Evolutionary conservation across 2,113 vertebrate species (phyloP), one percentile per base, ranked within the genome.

Genomic region (Coryphaenoides rupestris): DNA sequence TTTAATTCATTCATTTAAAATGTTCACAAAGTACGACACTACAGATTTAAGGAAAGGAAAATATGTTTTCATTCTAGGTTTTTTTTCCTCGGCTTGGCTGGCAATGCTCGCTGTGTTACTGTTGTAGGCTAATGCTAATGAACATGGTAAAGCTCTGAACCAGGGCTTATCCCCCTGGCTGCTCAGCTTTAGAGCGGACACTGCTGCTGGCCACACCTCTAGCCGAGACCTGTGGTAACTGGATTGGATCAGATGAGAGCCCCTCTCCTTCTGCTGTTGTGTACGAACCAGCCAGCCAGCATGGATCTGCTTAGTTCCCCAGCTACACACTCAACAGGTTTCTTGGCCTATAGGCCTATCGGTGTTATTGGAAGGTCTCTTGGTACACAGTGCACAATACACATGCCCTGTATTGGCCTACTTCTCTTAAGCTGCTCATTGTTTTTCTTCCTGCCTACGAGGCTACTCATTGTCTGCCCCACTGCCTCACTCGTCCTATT

Each of bases 261-360:
- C 68, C 40, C 46, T 12, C 19, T 68, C 23, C 21, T 53, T 65
- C 62, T 45, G 21, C 26, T 63, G 4, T 46, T 40, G n/a, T 47
- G 21, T 58, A 17, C n/a, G n/a, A 24, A 58, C 5, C 23, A 26
- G 3, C 13, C 24, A 21, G 55, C 22, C 62, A 7, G 55, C 54
- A 58, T 40, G 33, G 13, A 40, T 66, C 60, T 45, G 63, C 17
- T 47, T 58, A 16, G 54, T 61, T 62, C 68, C 50, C 21, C 61
- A 75, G 72, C 69, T 60, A 49, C 33, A 26, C 26, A 19, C 56
- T 72, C 77, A 69, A 69, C 78, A 74, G 74, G 71, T 74, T 72
- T 63, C 56, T 62, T 40, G 17, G 62, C 21, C 53, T 69, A 4
- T n/a, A 50, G 47, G 47, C 15, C 47, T n/a, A 40, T 40, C 9